Evolutionary conservation across 2,888 invertebrate genomes (phyloP).

Genomic region (Oscheius onirici): DNA sequence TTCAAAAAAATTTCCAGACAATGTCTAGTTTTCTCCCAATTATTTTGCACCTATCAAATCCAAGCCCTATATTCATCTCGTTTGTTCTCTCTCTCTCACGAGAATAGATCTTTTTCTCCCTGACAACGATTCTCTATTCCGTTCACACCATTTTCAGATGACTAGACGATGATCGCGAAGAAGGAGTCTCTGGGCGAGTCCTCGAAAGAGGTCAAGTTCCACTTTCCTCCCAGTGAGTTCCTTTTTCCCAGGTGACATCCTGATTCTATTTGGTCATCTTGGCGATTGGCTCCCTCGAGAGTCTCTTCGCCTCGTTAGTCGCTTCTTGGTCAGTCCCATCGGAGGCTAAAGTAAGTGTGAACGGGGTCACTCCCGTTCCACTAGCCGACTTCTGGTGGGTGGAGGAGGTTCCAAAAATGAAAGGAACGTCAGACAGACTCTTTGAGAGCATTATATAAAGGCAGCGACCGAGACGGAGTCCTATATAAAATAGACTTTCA

Average conservation of each 20-base stretch:
- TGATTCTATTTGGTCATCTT: constrained; percentile 19
- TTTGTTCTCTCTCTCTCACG: neutral
- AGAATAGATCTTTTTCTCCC: too few relatives aligned
- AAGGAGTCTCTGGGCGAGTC: neutral
- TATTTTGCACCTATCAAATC: neutral
- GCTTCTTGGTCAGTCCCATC: neutral
- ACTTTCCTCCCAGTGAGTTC: constrained; percentile 8
- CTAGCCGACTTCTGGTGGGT: too few relatives aligned
- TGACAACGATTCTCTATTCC: neutral
- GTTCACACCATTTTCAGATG: neutral
- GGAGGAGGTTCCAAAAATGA: too few relatives aligned
- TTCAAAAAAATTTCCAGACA: neutral
- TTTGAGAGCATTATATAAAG: neutral
- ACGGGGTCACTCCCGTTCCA: too few relatives aligned
- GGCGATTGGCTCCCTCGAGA: constrained; percentile 16
- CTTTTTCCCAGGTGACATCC: constrained; percentile 5
- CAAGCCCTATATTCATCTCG: neutral
- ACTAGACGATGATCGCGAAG: neutral
- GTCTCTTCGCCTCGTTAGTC: constrained; percentile 7
- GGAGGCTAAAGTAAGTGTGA: neutral
- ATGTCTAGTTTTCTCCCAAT: neutral
- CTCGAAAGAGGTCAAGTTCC: constrained; percentile 17
- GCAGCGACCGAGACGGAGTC: constrained; percentile 1
- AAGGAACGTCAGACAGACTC: neutral
- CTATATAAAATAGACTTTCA: too few relatives aligned